Conservation (phyloP, 2,797 vertebrate genomes). For the Columba guinea region DNA sequence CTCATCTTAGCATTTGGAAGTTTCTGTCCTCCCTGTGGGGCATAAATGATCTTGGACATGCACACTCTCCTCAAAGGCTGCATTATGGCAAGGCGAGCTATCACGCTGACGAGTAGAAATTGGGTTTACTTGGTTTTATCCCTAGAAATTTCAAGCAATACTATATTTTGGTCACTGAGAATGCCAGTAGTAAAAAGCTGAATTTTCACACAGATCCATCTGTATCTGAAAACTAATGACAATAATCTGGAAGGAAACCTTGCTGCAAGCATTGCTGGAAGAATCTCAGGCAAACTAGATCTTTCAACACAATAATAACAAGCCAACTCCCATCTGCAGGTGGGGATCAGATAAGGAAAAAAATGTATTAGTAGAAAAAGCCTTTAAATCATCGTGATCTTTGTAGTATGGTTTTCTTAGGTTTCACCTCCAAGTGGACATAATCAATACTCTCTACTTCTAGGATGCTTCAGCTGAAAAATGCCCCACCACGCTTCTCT, state of each 20-base stretch:
- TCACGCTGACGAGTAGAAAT: not conserved
- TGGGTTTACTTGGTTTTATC: not conserved
- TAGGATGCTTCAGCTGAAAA: not conserved
- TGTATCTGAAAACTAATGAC: not conserved
- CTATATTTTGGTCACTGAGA: not conserved
- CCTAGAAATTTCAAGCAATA: not conserved
- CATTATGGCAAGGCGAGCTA: not conserved
- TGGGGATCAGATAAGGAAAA: constrained; percentile 30
- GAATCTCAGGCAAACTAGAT: constrained; percentile 1
- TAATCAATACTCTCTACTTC: not conserved
- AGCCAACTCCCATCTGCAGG: constrained; percentile 28
- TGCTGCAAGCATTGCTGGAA: not conserved
- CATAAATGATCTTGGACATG: not conserved
- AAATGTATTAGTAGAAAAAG: not conserved
- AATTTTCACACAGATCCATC: constrained; percentile 20
- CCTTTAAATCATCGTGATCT: not conserved
- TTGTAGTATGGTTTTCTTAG: not conserved
- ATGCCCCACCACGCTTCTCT: not conserved
- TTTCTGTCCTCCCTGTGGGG: not conserved
- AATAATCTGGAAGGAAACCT: constrained; percentile 11
- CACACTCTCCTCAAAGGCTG: not conserved
- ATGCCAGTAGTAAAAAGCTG: not conserved
- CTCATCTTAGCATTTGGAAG: not conserved
- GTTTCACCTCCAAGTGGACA: not conserved
- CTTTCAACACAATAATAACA: not conserved